phyloP scores from a whole-genome alignment of 2,888 invertebrate genomes.

The Taenaris catops region DNA sequence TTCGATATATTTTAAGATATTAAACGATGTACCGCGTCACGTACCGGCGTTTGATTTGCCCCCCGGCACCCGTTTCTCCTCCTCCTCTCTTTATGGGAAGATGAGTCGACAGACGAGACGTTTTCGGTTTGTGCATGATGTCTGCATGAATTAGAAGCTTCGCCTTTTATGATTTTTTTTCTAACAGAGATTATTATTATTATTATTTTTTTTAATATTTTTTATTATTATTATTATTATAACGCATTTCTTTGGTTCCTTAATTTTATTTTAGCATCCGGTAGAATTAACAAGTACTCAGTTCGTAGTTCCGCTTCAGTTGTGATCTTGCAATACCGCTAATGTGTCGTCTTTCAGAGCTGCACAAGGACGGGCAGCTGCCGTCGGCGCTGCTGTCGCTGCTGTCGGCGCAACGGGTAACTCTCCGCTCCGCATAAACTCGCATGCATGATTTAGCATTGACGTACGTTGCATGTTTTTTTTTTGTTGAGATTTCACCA shows the following conservation, averaged over 20 bases:
- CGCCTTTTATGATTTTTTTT: conserved; percentile 71
- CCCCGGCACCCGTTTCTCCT: conserved; percentile 34
- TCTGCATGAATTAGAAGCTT: conserved; percentile 78
- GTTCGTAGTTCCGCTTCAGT: conserved; percentile 65
- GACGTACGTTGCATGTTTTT: too few relatives aligned
- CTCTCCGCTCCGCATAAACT: too few relatives aligned
- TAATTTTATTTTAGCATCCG: conserved; percentile 75
- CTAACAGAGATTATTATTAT: conserved; percentile 67
- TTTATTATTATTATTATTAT: conserved; percentile 61
- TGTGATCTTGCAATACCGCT: conserved; percentile 68
- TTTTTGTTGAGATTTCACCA: too few relatives aligned
- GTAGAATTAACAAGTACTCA: conserved; percentile 76
- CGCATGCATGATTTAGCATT: too few relatives aligned
- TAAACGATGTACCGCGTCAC: conserved; percentile 52
- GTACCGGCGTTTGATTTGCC: conserved; percentile 44
- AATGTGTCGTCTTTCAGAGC: conserved; percentile 71
- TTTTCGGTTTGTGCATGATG: conserved; percentile 76
- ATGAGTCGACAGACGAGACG: conserved; percentile 49
- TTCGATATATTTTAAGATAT: conserved; percentile 69
- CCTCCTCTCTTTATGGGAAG: conserved; percentile 64
- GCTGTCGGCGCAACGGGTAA: conserved; percentile 58
- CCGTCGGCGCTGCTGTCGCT: conserved; percentile 70
- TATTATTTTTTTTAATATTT: too few relatives aligned
- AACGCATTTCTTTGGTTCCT: conserved; percentile 81
- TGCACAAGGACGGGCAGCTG: conserved; percentile 56